Evolutionary conservation across 1,140 invertebrate species (phyloP), one percentile per base, ranked within the genome.

Genomic region (Triops cancriformis): DNA sequence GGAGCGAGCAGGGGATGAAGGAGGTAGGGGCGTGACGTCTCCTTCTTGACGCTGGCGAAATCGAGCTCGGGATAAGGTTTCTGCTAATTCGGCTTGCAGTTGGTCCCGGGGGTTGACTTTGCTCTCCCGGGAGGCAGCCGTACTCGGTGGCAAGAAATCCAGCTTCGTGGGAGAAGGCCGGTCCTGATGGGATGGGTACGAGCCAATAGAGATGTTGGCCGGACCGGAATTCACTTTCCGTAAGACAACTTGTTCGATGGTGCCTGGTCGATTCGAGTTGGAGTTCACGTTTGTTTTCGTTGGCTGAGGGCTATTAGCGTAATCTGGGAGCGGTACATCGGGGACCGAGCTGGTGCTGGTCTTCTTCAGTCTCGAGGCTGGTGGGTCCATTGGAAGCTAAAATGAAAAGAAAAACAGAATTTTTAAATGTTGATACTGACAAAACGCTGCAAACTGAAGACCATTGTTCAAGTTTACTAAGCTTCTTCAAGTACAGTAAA

Each of bases 41-140:
- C 42, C 51, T n/a, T 64, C 51, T 64, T 23, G 51, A 11, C 78
- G 45, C 31, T 79, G 78, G 26, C 87, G 87, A 78, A 92, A 85
- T 85, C 92, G 91, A 11, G 91, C 91, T 83, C 91, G 87, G 79
- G 90, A 90, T 73, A 93, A 84, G 1, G 91, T 93, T 73, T 91
- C 87, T 26, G 86, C 88, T 77, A 93, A 84, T 85, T 93, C 91
- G 76, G 89, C 90, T 81, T 91, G 90, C 74, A 93, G 84, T 82
- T 88, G 87, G 87, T 85, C 14, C 23, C 64, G n/a, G 23, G 64
- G 27, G n/a, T 26, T 42, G 18, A 26, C 72, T 76, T 45, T 5
- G 5, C 1, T 28, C 7, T 27, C 37, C 23, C 73, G 45, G 18
- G 7, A 18, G 42, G 26, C 18, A 41, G 41, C 73, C 14, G 23